These are phyloP conservation scores for Suncus etruscus DNA, from an alignment of 2,113 vertebrate species.

Conservation along the genomic window DNA sequence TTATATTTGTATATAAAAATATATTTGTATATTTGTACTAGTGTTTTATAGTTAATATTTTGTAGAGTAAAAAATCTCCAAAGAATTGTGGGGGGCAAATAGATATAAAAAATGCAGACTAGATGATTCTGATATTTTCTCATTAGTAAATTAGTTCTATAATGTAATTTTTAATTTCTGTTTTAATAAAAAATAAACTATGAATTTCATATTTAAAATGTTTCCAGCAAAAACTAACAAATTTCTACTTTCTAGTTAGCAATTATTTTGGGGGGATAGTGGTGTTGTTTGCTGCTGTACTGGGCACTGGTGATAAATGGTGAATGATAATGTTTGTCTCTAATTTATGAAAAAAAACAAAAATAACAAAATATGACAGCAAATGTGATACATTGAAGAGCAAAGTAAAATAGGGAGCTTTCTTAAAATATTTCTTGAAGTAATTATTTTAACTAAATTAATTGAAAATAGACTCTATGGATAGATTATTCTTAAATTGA, in stretches of 20 bases:
- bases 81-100: constrained; percentile 34
- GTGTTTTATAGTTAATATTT: constrained; percentile 56
- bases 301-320: background rate
- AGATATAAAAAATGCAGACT: background rate
- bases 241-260: constrained; percentile 1
- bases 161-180: constrained; percentile 24
- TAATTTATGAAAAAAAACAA: background rate
- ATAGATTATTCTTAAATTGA: background rate
- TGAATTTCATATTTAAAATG: constrained; percentile 30
- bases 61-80: constrained; percentile 12
- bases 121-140: constrained; percentile 42
- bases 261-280: background rate
- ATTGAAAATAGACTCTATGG: background rate
- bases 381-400: constrained; percentile 28
- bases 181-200: background rate
- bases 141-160: constrained; percentile 24
- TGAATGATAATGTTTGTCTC: background rate
- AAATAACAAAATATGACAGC: background rate
- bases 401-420: background rate
- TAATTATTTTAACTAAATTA: background rate
- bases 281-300: background rate
- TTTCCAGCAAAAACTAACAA: background rate
- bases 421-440: background rate
- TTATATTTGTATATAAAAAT: too few species aligned
- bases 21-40: too few species aligned